Percentiles rank a stretch among this genome's conserved stretches.
phyloP scores from a whole-genome alignment of 1,140 invertebrate genomes.

The Monomorium pharaonis region DNA sequence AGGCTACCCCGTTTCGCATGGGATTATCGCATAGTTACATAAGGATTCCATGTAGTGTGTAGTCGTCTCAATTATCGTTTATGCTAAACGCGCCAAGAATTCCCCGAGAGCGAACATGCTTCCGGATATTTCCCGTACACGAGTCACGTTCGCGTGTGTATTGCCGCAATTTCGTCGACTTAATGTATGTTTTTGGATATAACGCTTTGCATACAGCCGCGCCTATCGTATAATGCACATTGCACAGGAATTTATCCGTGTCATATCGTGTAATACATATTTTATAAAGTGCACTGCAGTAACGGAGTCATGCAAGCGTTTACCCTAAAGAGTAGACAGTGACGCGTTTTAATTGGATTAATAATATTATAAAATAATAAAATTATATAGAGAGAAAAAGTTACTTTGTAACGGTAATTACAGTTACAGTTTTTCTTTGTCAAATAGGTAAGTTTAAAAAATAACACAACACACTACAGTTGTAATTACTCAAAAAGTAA shows the following conservation, averaged over 20 bases:
- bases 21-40: not conserved
- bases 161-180: slow-evolving; percentile 16
- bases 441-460: no score
- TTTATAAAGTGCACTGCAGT: not conserved
- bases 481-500: no score
- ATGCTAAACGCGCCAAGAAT: slow-evolving; percentile 32
- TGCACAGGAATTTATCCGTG: not conserved
- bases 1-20: not conserved
- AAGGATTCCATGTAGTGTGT: not conserved
- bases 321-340: not conserved
- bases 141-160: slow-evolving; percentile 28
- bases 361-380: no score
- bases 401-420: no score
- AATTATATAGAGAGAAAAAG: no score
- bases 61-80: slow-evolving; percentile 40
- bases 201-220: not conserved
- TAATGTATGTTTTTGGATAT: not conserved
- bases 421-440: no score
- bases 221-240: not conserved
- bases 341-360: not conserved
- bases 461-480: no score
- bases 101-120: not conserved
- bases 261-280: not conserved
- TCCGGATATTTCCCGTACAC: not conserved
- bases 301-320: not conserved